Conservation (phyloP, 2,113 vertebrate species). For the Callospermophilus lateralis region DNA sequence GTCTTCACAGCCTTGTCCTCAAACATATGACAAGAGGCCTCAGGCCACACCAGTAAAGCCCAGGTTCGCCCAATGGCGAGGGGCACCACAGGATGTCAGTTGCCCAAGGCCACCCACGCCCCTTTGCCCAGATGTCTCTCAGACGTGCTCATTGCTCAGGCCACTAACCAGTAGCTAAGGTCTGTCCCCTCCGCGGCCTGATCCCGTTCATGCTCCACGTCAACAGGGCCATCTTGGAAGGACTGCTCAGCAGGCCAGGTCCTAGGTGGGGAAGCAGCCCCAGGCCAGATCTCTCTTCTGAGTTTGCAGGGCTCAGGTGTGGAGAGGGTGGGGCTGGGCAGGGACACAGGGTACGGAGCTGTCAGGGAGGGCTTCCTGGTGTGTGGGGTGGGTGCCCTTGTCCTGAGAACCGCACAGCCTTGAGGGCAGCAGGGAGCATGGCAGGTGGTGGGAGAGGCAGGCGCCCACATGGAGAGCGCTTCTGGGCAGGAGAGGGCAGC, state of each 20-base stretch:
- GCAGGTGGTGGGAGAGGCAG: too few species aligned
- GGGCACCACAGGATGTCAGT: fast-evolving
- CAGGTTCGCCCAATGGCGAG: not conserved
- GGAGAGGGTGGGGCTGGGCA: not conserved
- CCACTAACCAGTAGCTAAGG: not conserved
- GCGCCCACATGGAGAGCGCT: not conserved
- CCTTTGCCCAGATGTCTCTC: not conserved
- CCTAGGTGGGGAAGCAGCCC: not conserved
- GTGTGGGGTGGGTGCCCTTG: not conserved
- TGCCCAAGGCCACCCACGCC: not conserved
- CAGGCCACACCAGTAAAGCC: fast-evolving
- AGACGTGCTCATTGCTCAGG: fast-evolving
- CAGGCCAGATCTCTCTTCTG: not conserved
- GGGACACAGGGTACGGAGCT: fast-evolving
- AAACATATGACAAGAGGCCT: not conserved
- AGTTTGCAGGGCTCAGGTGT: too few species aligned
- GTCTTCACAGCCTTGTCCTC: not conserved
- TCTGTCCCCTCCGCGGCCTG: too few species aligned
- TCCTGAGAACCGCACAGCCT: not conserved
- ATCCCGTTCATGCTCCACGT: fast-evolving
- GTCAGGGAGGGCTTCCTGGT: not conserved
- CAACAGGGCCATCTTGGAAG: too few species aligned
- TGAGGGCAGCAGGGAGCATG: fast-evolving
- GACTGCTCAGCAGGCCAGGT: not conserved
- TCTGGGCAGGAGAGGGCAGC: fast-evolving